Evolutionary conservation across 2,113 vertebrate species (phyloP).

Genomic region (Triplophysa tibetana): DNA sequence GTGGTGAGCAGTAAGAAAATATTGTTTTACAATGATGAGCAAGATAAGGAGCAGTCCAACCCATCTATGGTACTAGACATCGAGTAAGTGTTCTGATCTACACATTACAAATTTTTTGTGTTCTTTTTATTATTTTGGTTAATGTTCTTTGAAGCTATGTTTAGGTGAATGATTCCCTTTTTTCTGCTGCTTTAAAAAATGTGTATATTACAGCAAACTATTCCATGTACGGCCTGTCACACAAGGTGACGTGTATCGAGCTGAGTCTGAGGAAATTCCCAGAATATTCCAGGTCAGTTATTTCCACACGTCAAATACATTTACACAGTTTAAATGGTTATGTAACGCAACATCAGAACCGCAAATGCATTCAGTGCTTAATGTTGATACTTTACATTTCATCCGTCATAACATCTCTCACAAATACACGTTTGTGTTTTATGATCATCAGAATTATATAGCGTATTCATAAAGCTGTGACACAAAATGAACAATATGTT

Average conservation of each 20-base stretch:
- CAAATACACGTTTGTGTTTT: neutral
- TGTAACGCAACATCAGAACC: no score
- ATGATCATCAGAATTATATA: neutral
- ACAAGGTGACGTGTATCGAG: conserved; percentile 97
- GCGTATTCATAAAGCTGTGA: neutral
- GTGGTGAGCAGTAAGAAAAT: conserved; percentile 99
- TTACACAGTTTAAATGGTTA: no score
- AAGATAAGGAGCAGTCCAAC: conserved; percentile 95
- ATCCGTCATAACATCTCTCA: neutral
- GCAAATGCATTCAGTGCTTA: no score
- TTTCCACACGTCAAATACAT: no score
- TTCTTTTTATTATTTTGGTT: neutral
- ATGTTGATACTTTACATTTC: no score
- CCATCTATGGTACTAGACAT: conserved; percentile 99
- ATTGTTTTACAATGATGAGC: conserved; percentile 97
- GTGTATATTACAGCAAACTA: conserved; percentile 81
- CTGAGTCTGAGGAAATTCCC: conserved; percentile 96
- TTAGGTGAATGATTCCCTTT: neutral
- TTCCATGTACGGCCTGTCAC: conserved; percentile 98
- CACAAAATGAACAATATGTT: neutral
- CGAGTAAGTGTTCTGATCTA: conserved; percentile 80
- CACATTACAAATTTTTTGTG: neutral
- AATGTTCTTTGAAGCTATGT: neutral
- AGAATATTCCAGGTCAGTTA: conserved; percentile 94
- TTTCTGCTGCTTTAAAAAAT: neutral